phyloP scores from a whole-genome alignment of 1,140 invertebrate genomes.

The Tetranychus cinnabarinus region DNA sequence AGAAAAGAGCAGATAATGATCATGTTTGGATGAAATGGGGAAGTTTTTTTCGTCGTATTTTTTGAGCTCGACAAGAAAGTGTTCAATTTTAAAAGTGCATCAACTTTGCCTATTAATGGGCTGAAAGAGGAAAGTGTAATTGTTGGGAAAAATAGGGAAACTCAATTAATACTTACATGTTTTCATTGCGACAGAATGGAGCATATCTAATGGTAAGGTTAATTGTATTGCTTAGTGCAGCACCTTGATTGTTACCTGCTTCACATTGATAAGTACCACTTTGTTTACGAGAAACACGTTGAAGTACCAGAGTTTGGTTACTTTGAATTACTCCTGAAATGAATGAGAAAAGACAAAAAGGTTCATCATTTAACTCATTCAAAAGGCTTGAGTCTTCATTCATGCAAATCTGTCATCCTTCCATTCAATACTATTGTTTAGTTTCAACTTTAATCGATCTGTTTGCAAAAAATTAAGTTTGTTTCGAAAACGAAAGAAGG shows the following conservation, averaged over 20 bases:
- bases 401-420: too few species aligned
- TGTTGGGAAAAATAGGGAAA: neutral
- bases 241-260: conserved; percentile 15
- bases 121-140: neutral
- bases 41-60: too few species aligned
- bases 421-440: too few species aligned
- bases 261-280: conserved; percentile 15
- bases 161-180: conserved; percentile 2
- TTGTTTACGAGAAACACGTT: conserved; percentile 14
- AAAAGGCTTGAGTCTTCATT: too few species aligned
- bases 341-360: neutral
- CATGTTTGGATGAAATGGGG: too few species aligned
- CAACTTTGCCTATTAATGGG: neutral
- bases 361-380: too few species aligned
- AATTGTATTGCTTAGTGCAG: conserved; percentile 6
- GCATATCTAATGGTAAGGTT: conserved; percentile 39
- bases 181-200: conserved; percentile 5
- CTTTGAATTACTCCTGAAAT: conserved; percentile 14
- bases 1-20: too few species aligned
- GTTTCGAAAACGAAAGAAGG: too few species aligned
- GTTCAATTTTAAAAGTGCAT: neutral
- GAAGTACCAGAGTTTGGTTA: conserved; percentile 16
- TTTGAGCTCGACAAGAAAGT: too few species aligned
- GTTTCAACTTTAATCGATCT: too few species aligned
- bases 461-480: too few species aligned